Percentiles rank a stretch among this genome's conserved stretches.
Conservation (phyloP, 2,113 vertebrate genomes). For the Trachemys scripta region DNA sequence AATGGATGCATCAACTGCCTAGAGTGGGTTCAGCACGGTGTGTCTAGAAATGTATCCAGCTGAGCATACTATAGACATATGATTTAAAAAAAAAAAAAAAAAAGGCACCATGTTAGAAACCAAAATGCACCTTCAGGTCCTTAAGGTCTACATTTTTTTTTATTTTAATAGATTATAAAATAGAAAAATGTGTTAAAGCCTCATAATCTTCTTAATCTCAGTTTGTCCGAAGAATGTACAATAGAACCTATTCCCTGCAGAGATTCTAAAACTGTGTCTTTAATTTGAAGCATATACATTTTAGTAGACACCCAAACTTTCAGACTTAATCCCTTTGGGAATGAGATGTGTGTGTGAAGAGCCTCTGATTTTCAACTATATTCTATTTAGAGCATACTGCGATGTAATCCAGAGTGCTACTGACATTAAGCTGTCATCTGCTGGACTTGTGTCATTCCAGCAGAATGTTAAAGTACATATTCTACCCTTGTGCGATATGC, state of each 20-base stretch:
- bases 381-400: neutral
- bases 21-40: neutral
- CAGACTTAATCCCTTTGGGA: neutral
- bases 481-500: neutral
- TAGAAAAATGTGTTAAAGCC: neutral
- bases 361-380: neutral
- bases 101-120: neutral
- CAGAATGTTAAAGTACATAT: neutral
- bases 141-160: neutral
- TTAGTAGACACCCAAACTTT: neutral
- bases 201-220: neutral
- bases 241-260: neutral
- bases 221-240: neutral
- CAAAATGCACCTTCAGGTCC: neutral
- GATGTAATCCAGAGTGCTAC: neutral
- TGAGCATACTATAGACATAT: neutral
- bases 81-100: neutral
- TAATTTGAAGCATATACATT: neutral
- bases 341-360: neutral
- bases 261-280: neutral
- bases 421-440: neutral
- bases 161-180: neutral
- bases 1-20: neutral
- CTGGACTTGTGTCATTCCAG: neutral
- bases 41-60: neutral